These are phyloP conservation scores for Smittia sp. DNA, from an alignment of 2,888 invertebrate species.

Conservation along the genomic window DNA sequence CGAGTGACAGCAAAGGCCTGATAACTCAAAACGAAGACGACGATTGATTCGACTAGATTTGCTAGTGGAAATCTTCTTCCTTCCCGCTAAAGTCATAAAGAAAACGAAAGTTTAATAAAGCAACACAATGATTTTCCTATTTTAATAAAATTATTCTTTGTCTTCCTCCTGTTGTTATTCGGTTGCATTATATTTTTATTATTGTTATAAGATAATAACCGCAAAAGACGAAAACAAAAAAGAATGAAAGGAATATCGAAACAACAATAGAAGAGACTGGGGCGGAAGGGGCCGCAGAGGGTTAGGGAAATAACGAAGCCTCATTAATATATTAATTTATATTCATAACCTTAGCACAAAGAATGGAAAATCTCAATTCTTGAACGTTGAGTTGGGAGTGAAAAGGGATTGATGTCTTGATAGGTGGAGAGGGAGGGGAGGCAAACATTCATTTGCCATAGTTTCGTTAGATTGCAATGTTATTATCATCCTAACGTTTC, in stretches of 20 bases:
- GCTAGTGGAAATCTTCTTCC: neutral
- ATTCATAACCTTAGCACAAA: slow-evolving; percentile 27
- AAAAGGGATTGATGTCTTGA: neutral
- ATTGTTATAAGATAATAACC: slow-evolving; percentile 25
- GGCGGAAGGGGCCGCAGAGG: neutral
- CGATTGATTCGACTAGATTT: neutral
- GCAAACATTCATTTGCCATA: neutral
- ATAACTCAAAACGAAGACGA: neutral
- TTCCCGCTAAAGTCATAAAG: neutral
- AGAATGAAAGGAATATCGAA: neutral
- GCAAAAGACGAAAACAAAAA: slow-evolving; percentile 23
- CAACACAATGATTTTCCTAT: slow-evolving; percentile 13
- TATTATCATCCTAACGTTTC: neutral
- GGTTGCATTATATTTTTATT: slow-evolving; percentile 18
- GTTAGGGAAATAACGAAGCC: neutral
- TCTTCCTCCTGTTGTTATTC: neutral
- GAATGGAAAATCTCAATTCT: neutral
- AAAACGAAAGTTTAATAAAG: slow-evolving; percentile 4
- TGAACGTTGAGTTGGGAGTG: slow-evolving; percentile 7
- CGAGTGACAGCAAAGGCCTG: neutral
- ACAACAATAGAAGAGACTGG: neutral
- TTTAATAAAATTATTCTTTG: slow-evolving; percentile 18
- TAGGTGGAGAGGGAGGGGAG: neutral
- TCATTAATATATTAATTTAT: slow-evolving; percentile 38
- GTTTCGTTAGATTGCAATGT: slow-evolving; percentile 6